Percentiles rank a stretch among this genome's conserved stretches.
phyloP scores from a whole-genome alignment of 2,888 invertebrate genomes.

The Synergus japonicus region DNA sequence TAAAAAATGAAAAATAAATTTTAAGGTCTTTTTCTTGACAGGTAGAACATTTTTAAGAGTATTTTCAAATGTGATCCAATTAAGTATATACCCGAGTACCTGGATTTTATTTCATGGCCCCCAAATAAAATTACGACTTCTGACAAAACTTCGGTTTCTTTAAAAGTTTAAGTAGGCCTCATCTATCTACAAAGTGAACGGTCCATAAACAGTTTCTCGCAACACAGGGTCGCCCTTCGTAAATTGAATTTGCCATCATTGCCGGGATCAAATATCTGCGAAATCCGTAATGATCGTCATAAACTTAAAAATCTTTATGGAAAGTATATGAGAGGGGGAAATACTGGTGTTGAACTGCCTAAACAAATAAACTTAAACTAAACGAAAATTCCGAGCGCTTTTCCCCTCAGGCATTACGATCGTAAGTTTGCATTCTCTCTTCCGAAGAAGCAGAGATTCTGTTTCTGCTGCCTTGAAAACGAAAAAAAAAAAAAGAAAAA shows the following conservation, averaged over 20 bases:
- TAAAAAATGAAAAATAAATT: background rate
- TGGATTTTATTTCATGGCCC: constrained; percentile 12
- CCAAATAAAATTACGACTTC: constrained; percentile 12
- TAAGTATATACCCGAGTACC: background rate
- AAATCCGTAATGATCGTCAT: constrained; percentile 64
- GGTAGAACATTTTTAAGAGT: background rate
- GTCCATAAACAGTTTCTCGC: constrained; percentile 61
- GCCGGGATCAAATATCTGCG: constrained; percentile 58
- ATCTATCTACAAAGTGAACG: background rate
- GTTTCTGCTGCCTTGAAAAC: constrained; percentile 32
- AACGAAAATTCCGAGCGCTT: constrained; percentile 29
- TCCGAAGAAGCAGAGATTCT: background rate
- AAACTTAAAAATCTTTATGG: constrained; percentile 65
- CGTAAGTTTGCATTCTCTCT: constrained; percentile 9
- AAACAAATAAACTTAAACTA: constrained; percentile 35
- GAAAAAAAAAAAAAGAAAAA: background rate
- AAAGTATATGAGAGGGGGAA: constrained; percentile 41
- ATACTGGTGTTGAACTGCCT: constrained; percentile 11
- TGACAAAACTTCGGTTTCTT: background rate
- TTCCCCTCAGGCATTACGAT: background rate
- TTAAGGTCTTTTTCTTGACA: background rate
- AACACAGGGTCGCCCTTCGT: constrained; percentile 48
- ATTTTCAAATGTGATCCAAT: background rate
- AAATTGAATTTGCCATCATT: constrained; percentile 59
- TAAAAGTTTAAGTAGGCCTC: background rate